A percentile compares a stretch with the other conserved stretches of the same genome.
phyloP scores from a whole-genome alignment of 2,797 vertebrate genomes.

The Gallinago solitaria region DNA sequence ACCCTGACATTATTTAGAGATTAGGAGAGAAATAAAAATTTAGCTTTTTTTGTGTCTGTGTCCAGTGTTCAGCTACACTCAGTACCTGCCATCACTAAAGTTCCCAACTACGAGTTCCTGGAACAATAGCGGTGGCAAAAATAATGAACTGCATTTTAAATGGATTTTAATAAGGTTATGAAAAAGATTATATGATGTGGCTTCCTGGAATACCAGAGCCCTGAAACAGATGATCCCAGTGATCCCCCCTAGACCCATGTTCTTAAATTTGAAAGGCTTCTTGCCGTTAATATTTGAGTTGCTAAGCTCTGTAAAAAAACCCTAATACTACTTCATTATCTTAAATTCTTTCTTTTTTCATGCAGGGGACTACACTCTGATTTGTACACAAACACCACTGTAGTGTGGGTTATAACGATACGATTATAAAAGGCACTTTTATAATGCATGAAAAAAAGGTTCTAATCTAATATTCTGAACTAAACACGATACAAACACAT shows the following conservation, averaged over 20 bases:
- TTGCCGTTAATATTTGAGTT: neutral
- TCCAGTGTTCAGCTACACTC: neutral
- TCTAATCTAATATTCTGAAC: neutral
- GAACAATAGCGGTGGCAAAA: neutral
- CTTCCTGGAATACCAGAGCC: neutral
- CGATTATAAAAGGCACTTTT: neutral
- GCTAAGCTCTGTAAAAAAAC: neutral
- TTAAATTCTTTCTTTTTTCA: neutral
- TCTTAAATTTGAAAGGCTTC: neutral
- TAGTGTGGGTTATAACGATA: neutral
- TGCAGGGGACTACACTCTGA: neutral
- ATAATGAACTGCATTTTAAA: constrained; percentile 32
- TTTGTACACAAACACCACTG: neutral
- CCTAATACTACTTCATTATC: neutral
- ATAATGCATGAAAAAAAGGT: neutral
- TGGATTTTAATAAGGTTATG: constrained; percentile 14
- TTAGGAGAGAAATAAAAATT: neutral
- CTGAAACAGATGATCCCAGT: neutral
- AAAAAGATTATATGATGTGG: constrained; percentile 4
- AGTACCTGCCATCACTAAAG: neutral
- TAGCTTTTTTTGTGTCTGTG: neutral
- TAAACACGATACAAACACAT: neutral
- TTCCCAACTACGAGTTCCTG: neutral
- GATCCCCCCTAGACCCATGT: neutral
- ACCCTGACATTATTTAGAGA: neutral